phyloP scores from a whole-genome alignment of 2,113 vertebrate genomes.

The Sminthopsis crassicaudata region DNA sequence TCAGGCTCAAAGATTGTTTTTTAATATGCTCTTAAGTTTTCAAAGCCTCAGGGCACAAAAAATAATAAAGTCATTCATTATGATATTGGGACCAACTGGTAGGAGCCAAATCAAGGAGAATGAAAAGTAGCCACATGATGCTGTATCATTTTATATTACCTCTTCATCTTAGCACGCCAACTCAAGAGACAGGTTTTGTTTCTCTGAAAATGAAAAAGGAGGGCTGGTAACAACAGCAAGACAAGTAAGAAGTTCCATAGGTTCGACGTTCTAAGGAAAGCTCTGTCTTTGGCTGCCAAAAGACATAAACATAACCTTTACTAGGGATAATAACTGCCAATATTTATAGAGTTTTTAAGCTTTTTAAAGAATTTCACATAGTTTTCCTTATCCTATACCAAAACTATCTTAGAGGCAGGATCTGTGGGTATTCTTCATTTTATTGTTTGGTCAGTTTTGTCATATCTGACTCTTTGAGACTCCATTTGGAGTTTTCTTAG shows the following conservation, averaged over 20 bases:
- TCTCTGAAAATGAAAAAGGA: slow-evolving; percentile 45
- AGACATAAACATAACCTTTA: background rate
- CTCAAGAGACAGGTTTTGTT: slow-evolving; percentile 47
- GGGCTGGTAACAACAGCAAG: background rate
- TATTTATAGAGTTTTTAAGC: background rate
- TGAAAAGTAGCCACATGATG: slow-evolving; percentile 19
- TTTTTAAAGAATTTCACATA: background rate
- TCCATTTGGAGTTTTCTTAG: too few relatives aligned
- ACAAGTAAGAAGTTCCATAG: background rate
- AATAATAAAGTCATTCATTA: slow-evolving; percentile 60
- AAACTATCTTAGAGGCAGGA: background rate
- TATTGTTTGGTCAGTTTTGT: too few relatives aligned
- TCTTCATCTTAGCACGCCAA: slow-evolving; percentile 57
- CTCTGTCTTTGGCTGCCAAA: background rate
- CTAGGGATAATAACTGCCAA: background rate
- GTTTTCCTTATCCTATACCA: background rate
- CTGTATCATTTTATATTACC: slow-evolving; percentile 29
- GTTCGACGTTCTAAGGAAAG: background rate
- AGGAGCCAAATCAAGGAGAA: background rate
- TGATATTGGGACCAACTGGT: slow-evolving; percentile 50
- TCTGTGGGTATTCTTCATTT: background rate
- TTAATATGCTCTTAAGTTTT: slow-evolving; percentile 20
- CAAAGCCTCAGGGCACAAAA: slow-evolving; percentile 27
- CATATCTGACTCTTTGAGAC: too few relatives aligned
- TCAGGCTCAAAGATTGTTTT: slow-evolving; percentile 28